Percentiles rank a stretch among this genome's conserved stretches.
Conservation (phyloP, 2,113 vertebrate genomes). For the Otocyon megalotis region DNA sequence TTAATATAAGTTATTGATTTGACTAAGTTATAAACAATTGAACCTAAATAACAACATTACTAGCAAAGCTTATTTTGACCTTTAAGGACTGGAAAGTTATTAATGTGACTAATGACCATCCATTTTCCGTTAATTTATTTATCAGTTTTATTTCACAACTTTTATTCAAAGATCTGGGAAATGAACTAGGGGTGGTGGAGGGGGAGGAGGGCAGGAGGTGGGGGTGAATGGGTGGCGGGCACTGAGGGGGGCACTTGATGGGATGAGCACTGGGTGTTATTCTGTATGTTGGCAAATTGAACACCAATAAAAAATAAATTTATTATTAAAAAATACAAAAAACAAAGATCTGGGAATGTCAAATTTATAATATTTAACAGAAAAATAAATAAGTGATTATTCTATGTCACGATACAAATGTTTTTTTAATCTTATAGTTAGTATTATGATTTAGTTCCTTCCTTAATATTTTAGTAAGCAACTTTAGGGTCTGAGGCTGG, state of each 20-base stretch:
- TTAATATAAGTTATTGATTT: conserved; percentile 30
- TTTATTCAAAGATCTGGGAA: conserved; percentile 45
- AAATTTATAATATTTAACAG: conserved; percentile 18
- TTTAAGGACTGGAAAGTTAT: background rate
- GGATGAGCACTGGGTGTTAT: too few relatives aligned
- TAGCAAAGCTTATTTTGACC: conserved; percentile 33
- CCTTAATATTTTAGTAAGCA: conserved; percentile 47
- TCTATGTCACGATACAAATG: background rate
- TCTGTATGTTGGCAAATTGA: too few relatives aligned
- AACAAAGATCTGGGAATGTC: conserved; percentile 31
- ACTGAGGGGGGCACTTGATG: too few relatives aligned
- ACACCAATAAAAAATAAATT: too few relatives aligned
- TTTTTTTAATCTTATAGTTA: conserved; percentile 30
- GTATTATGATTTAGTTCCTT: conserved; percentile 19
- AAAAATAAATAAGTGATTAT: conserved; percentile 14
- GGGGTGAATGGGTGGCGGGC: too few relatives aligned
- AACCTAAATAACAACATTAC: conserved; percentile 42
- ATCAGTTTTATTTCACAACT: conserved; percentile 3
- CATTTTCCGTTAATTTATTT: conserved; percentile 17
- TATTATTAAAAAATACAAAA: too few relatives aligned
- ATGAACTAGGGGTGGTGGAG: too few relatives aligned
- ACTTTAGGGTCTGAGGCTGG: background rate
- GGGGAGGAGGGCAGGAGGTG: too few relatives aligned
- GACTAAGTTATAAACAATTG: background rate
- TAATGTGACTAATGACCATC: background rate